Evolutionary conservation across 2,797 vertebrate species (phyloP), one percentile per base, ranked within the genome.

Genomic region (Bovichtus diacanthus): DNA sequence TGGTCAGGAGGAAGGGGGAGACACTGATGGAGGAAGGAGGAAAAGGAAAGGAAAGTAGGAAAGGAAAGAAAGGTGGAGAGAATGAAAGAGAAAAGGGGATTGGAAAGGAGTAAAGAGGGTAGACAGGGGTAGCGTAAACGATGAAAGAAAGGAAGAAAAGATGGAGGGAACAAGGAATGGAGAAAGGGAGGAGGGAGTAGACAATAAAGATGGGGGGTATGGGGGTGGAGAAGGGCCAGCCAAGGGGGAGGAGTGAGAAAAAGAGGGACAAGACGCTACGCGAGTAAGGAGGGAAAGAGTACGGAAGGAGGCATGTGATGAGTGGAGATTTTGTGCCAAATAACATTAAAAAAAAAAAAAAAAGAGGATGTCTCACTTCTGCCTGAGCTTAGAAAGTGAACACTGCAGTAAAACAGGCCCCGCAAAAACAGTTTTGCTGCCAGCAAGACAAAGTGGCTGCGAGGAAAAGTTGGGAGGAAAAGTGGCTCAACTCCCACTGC

Each of bases 351-450:
- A n/a, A n/a, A n/a, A n/a, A n/a, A n/a, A n/a, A 80, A 55, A 77
- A 70, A 81, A 63, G 54, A 80, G 78, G 80, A 90, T 70, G 84
- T 88, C 90, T 92, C 76, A 86, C 50, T 91, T 87, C 54, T 75
- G 79, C 66, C 56, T 4, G 1, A 76, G 81, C 81, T 76, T 70
- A 67, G 65, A 87, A 89, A 86, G 78, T 82, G 78, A 90, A 90
- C 72, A 89, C 90, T 91, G 91, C 91, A 87, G 90, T 89, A 93
- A 88, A 90, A 80, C 79, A 70, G 15, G 68, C 76, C 74, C 76
- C 59, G 51, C 83, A 82, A 82, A 90, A 82, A 84, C 73, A 78
- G 78, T 85, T 89, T 68, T 69, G 60, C 83, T 90, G 88, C 89
- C 91, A 93, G 81, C 55, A 76, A 85, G 82, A 92, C 87, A 90